Evolutionary conservation across 2,888 invertebrate species (phyloP), one percentile per base, ranked within the genome.

Genomic region (Oeneis ivallda): DNA sequence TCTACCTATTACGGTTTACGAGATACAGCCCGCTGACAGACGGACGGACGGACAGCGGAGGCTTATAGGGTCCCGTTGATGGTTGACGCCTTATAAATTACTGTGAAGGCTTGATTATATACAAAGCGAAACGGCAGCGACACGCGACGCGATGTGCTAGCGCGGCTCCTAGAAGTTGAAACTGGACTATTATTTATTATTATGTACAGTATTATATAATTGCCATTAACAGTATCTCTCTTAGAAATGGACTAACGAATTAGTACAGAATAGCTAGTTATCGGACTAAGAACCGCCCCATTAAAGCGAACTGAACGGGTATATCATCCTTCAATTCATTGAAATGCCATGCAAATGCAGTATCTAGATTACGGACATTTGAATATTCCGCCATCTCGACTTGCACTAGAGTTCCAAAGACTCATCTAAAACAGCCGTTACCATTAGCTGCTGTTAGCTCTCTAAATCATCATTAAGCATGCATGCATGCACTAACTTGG

Each of bases 321-420:
- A 9, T 53, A 17, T 17, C 11, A 19, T 56, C 56, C 56, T 41
- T 56, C 39, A 19, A 39, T 39, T 11, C 39, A 56, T 56, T 56
- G 56, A 56, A 56, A 56, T 41, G 39, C 19, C 56, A 19, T 19
- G 39, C 19, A 41, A 56, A 13, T 17, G 10, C 53, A 17, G 26
- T 26, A 26, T 26, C 15, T 17, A 41, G 17, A 19, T 19, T 56
- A 56, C 17, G 11, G 39, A 13, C 56, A 37, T 56, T 56, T 39
- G 19, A 56, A 41, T 45, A 45, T 37, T 37, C 37, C 37, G 37
- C 37, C 8, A 37, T 45, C 45, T 45, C 15, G 45, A 15, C 45
- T 15, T 45, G 45, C 39, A 41, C 39, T 0, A 11, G 11, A 11
- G n/a, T n/a, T n/a, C 15, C 7, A 15, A 45, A 45, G 45, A 15